Conservation (phyloP, 2,113 vertebrate genomes). For the Lota lota region DNA sequence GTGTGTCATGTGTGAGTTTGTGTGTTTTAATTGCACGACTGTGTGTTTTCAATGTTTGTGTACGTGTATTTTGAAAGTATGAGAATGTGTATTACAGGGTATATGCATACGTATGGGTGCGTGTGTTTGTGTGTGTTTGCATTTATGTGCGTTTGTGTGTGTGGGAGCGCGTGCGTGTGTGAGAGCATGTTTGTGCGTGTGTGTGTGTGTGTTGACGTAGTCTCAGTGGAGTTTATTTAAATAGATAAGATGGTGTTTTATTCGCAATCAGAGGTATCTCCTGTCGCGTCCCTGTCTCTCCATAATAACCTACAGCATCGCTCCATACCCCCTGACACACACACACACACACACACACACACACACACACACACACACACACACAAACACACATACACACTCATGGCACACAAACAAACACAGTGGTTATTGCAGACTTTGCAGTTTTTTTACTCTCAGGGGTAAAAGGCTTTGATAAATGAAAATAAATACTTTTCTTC, state of each 20-base stretch:
- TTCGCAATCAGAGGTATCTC: slow-evolving; percentile 69
- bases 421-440: slow-evolving; percentile 58
- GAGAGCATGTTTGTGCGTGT: slow-evolving; percentile 8
- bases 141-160: neutral
- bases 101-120: slow-evolving; percentile 17
- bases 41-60: slow-evolving; percentile 4
- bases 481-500: slow-evolving; percentile 76
- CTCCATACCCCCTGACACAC: slow-evolving; percentile 46
- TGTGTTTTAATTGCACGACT: neutral
- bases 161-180: neutral
- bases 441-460: slow-evolving; percentile 61
- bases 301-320: slow-evolving; percentile 72
- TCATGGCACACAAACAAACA: slow-evolving; percentile 31
- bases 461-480: slow-evolving; percentile 74
- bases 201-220: slow-evolving; percentile 31
- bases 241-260: slow-evolving; percentile 72
- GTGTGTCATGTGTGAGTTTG: neutral
- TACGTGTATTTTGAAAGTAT: neutral
- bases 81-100: neutral
- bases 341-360: slow-evolving; percentile 35
- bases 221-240: slow-evolving; percentile 66
- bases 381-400: slow-evolving; percentile 26
- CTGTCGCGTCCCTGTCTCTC: slow-evolving; percentile 68
- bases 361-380: slow-evolving; percentile 7
- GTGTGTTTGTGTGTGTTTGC: neutral